Percentiles rank a stretch among this genome's conserved stretches.
phyloP scores from a whole-genome alignment of 1,140 invertebrate species.

The Philaenus spumarius region DNA sequence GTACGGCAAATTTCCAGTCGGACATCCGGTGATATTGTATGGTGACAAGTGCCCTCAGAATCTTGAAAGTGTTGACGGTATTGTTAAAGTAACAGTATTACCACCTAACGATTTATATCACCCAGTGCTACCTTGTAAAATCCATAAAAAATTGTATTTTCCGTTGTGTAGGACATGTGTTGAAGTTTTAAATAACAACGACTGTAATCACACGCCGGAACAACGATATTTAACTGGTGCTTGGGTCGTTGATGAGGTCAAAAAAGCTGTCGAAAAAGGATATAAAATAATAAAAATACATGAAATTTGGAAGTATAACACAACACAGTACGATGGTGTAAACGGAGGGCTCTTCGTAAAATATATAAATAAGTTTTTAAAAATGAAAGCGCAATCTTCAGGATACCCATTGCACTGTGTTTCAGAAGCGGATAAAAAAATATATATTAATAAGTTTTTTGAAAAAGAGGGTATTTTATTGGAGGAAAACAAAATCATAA shows the following conservation, averaged over 20 bases:
- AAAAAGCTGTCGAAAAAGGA: slow-evolving; percentile 33
- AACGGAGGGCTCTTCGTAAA: slow-evolving; percentile 29
- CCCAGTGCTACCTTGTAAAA: slow-evolving; percentile 31
- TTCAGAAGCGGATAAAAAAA: slow-evolving; percentile 28
- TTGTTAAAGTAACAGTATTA: slow-evolving; percentile 30
- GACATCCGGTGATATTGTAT: slow-evolving; percentile 36
- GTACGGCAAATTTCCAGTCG: slow-evolving; percentile 34
- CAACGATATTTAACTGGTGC: slow-evolving; percentile 35
- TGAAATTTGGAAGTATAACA: slow-evolving; percentile 38
- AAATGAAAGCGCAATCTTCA: slow-evolving; percentile 35
- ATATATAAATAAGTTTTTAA: slow-evolving; percentile 35
- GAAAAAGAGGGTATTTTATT: slow-evolving; percentile 37
- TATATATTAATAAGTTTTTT: slow-evolving; percentile 36
- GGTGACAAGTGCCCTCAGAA: slow-evolving; percentile 13
- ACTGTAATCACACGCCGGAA: slow-evolving; percentile 31
- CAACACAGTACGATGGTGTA: slow-evolving; percentile 13
- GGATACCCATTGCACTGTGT: slow-evolving; percentile 32
- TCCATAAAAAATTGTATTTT: slow-evolving; percentile 32
- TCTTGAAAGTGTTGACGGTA: slow-evolving; percentile 21
- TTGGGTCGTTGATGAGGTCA: slow-evolving; percentile 37
- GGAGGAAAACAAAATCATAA: slow-evolving; percentile 32
- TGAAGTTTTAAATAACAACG: slow-evolving; percentile 2
- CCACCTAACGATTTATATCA: slow-evolving; percentile 32
- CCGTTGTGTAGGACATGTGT: slow-evolving; percentile 30
- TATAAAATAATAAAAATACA: slow-evolving; percentile 36